phyloP scores from a whole-genome alignment of 2,888 invertebrate genomes.

The Heteromyza rotundicornis region DNA sequence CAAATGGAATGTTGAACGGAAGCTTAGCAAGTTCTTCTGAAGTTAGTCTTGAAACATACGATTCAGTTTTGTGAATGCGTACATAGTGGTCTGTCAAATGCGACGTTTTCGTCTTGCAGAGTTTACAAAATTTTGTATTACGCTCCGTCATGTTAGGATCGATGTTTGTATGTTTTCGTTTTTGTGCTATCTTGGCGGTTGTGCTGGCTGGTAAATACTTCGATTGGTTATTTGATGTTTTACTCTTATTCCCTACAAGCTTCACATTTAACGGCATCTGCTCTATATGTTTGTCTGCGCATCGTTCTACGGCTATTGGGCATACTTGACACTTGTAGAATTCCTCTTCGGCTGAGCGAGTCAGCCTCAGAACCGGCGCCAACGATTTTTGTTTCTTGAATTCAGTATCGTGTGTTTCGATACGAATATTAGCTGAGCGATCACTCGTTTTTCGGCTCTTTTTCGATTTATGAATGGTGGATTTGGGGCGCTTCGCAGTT shows the following conservation, averaged over 20 bases:
- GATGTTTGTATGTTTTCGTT: conserved; percentile 29
- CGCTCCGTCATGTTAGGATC: conserved; percentile 36
- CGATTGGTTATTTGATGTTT: neutral
- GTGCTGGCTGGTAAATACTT: neutral
- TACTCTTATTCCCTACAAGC: conserved; percentile 14
- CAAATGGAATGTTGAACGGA: conserved; percentile 34
- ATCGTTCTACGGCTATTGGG: neutral
- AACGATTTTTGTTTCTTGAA: conserved; percentile 14
- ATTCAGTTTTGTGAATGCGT: conserved; percentile 40
- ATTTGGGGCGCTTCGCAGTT: conserved; percentile 11
- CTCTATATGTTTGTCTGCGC: neutral
- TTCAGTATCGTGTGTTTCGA: neutral
- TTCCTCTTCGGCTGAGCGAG: conserved; percentile 9
- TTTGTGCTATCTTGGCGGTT: neutral
- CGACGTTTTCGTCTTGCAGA: conserved; percentile 38
- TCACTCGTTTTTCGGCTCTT: no score
- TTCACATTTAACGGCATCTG: conserved; percentile 18
- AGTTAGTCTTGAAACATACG: conserved; percentile 40
- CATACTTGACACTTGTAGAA: neutral
- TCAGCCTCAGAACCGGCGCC: conserved; percentile 10
- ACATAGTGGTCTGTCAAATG: conserved; percentile 44
- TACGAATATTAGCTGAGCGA: no score
- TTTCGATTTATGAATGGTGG: neutral
- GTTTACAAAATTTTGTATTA: conserved; percentile 31
- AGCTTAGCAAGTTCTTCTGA: conserved; percentile 31